Percentiles rank a stretch among this genome's conserved stretches.
phyloP scores from a whole-genome alignment of 2,888 invertebrate species.

The Micoletzkya japonica region DNA sequence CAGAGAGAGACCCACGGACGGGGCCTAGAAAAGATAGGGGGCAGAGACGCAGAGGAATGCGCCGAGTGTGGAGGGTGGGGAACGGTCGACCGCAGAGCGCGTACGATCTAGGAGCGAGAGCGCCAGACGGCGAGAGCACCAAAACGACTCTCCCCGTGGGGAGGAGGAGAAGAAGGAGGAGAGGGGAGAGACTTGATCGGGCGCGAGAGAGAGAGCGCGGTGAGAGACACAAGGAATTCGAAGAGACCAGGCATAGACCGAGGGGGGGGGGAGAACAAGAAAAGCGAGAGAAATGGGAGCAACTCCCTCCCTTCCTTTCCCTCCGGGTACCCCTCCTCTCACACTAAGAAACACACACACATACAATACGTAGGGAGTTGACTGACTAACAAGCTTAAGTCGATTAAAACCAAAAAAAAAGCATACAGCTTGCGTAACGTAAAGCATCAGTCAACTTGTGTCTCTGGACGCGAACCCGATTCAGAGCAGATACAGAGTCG shows the following conservation, averaged over 20 bases:
- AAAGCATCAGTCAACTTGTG: too few relatives aligned
- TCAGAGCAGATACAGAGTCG: too few relatives aligned
- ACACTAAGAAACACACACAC: too few relatives aligned
- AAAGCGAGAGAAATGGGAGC: neutral
- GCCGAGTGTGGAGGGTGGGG: neutral
- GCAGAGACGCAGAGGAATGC: slow-evolving; percentile 9
- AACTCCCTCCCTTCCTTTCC: too few relatives aligned
- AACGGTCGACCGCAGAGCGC: neutral
- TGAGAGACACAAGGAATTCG: neutral
- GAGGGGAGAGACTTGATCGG: neutral
- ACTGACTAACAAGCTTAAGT: too few relatives aligned
- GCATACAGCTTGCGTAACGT: too few relatives aligned
- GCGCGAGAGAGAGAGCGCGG: neutral
- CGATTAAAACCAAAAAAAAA: too few relatives aligned
- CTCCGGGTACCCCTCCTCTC: too few relatives aligned
- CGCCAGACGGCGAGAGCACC: neutral
- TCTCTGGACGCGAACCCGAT: too few relatives aligned
- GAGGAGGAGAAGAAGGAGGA: neutral
- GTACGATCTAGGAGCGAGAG: neutral
- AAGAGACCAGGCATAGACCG: neutral
- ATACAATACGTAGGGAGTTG: too few relatives aligned
- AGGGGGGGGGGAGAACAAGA: neutral
- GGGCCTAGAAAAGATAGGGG: too few relatives aligned
- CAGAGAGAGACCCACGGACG: too few relatives aligned
- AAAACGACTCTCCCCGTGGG: neutral